These are phyloP conservation scores for Melipona beecheii DNA, from an alignment of 2,888 invertebrate genomes.

Conservation along the genomic window DNA sequence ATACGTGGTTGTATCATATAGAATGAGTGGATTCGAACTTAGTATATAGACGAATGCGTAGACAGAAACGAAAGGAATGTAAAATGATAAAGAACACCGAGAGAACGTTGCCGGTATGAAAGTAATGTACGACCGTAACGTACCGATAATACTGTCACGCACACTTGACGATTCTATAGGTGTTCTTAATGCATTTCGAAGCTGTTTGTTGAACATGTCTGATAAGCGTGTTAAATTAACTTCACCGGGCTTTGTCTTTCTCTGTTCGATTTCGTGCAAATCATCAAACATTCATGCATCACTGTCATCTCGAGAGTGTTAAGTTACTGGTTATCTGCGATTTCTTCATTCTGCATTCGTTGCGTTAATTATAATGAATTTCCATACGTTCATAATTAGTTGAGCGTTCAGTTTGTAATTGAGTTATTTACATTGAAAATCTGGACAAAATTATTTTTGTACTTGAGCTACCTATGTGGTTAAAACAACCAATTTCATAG, in stretches of 20 bases:
- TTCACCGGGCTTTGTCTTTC: slow-evolving; percentile 6
- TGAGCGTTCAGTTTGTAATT: background rate
- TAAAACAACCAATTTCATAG: background rate
- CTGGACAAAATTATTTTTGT: background rate
- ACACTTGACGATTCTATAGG: slow-evolving; percentile 43
- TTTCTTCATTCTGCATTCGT: background rate
- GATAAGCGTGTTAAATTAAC: slow-evolving; percentile 38
- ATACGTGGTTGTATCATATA: slow-evolving; percentile 1
- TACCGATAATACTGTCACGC: slow-evolving; percentile 51
- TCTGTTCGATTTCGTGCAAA: slow-evolving; percentile 21
- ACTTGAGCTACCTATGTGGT: background rate
- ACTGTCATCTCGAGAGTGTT: background rate
- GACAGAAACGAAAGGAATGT: slow-evolving; percentile 11
- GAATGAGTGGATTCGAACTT: slow-evolving; percentile 22
- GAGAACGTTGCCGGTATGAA: slow-evolving; percentile 20
- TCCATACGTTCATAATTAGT: background rate
- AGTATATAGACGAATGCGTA: background rate
- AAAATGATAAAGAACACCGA: slow-evolving; percentile 27
- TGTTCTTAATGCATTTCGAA: slow-evolving; percentile 43
- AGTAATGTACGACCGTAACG: slow-evolving; percentile 49
- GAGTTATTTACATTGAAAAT: background rate
- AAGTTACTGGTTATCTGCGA: too few relatives aligned
- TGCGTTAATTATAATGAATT: background rate
- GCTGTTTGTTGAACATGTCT: slow-evolving; percentile 30
- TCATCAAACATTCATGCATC: slow-evolving; percentile 11